Evolutionary conservation across 2,888 invertebrate species (phyloP), one percentile per base, ranked within the genome.

Genomic region (Protophormia terraenovae): DNA sequence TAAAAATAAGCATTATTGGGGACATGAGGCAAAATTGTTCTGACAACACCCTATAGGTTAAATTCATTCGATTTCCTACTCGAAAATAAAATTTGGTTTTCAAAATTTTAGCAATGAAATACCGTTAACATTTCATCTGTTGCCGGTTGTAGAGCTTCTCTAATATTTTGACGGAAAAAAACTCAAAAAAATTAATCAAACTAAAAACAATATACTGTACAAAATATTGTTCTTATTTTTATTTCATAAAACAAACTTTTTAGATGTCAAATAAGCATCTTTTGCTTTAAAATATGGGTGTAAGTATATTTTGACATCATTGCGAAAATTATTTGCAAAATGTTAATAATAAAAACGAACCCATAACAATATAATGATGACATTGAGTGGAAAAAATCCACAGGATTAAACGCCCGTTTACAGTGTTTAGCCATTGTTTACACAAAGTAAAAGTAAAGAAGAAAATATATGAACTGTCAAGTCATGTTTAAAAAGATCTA

Each of bases 311-410:
- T 75, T 58, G 58, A 82, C 62, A 88, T 89, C 88, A 91, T 89
- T 88, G 89, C 90, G 88, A 91, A 91, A 71, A 90, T 89, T 89
- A 89, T 89, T 91, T 89, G 89, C 89, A 88, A 89, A 91, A 89
- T 89, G 87, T n/a, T 75, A 84, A 78, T 29, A 38, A 62, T 38
- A 6, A 24, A 47, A 29, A 12, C 1, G 6, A 84, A 58, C 45
- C 32, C 62, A 55, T 64, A 83, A 69, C 69, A 72, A 71, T 64
- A 78, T 62, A 45, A 83, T 75, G 69, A 77, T 72, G 78, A 62
- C 53, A 83, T 22, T 32, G 60, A 62, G 32, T 66, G 69, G 8
- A 81, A 71, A 66, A 89, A 69, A 71, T 58, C 71, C 87, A 67
- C 62, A 67, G 88, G 88, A 90, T 90, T 90, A 91, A 91, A 90